Percentiles rank a stretch among this genome's conserved stretches.
phyloP scores from a whole-genome alignment of 1,140 invertebrate species.

The Drosophila nigromelanica region DNA sequence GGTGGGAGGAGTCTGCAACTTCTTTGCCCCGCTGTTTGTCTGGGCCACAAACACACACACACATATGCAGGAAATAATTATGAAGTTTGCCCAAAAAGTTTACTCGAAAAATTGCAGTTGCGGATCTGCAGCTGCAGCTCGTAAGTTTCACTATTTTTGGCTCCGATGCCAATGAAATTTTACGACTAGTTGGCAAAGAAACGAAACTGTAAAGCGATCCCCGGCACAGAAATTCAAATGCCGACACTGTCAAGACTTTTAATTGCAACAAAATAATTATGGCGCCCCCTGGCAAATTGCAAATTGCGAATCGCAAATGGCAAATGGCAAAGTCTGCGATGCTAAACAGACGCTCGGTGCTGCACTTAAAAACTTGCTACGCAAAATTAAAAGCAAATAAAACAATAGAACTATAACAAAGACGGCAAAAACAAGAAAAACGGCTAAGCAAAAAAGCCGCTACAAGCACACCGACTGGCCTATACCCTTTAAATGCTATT shows the following conservation, averaged over 20 bases:
- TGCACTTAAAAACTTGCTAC: conserved; percentile 65
- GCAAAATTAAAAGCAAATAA: conserved; percentile 75
- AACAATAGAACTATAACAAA: conserved; percentile 68
- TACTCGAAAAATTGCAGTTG: conserved; percentile 41
- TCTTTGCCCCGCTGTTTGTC: not conserved
- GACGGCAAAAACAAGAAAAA: conserved; percentile 32
- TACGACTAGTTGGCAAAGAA: conserved; percentile 44
- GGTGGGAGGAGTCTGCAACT: not conserved
- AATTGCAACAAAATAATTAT: conserved; percentile 82
- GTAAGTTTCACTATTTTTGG: conserved; percentile 27
- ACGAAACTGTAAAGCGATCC: conserved; percentile 13
- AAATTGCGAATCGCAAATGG: conserved; percentile 71
- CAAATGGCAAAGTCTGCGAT: conserved; percentile 37
- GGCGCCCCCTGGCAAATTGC: conserved; percentile 71
- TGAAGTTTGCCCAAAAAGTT: conserved; percentile 55
- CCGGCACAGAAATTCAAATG: conserved; percentile 48
- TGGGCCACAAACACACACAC: conserved; percentile 1
- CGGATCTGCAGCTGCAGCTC: conserved; percentile 9
- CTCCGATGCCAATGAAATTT: conserved; percentile 45
- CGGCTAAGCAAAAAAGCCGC: conserved; percentile 14
- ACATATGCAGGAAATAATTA: conserved; percentile 57
- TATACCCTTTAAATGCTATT: no score
- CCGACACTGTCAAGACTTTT: conserved; percentile 73
- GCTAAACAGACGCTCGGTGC: conserved; percentile 58
- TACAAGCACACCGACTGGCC: not conserved